Evolutionary conservation across 2,113 vertebrate genomes (phyloP).

Genomic region (Dolichallabes microphthalmus): DNA sequence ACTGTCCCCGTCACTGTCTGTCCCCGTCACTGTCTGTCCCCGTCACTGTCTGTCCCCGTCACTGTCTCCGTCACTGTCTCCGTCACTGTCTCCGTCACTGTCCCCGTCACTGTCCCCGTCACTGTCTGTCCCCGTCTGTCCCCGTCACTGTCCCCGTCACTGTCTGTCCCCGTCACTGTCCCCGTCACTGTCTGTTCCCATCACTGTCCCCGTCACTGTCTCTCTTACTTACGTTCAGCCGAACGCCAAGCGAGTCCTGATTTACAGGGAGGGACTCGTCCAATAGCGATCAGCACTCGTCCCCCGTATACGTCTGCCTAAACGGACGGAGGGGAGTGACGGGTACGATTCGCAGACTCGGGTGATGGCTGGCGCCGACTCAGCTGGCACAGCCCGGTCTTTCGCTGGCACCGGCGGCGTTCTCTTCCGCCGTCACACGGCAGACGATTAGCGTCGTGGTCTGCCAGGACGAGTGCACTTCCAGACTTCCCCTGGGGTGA

Average conservation of each 20-base stretch:
- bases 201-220: not conserved
- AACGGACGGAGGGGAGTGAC: constrained; percentile 25
- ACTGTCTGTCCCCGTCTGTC: not conserved
- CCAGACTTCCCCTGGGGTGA: constrained; percentile 34
- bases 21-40: not conserved
- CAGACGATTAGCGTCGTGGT: constrained; percentile 9
- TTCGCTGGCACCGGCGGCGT: constrained; percentile 17
- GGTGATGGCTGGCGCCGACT: constrained; percentile 17
- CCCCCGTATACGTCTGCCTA: constrained; percentile 7
- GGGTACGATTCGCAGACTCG: constrained; percentile 8
- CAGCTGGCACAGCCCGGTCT: constrained; percentile 20
- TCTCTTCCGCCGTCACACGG: not conserved
- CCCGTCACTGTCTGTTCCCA: not conserved
- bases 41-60: no score
- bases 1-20: no score
- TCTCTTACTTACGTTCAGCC: constrained; percentile 4
- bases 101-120: no score
- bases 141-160: no score
- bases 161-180: not conserved
- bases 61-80: no score
- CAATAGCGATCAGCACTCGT: constrained; percentile 26
- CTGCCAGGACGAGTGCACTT: constrained; percentile 28
- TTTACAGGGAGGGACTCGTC: constrained; percentile 32
- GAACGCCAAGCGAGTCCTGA: constrained; percentile 16
- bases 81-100: not conserved